A percentile compares a stretch with the other conserved stretches of the same genome.
These are phyloP conservation scores for Rhopalosiphum padi DNA, from an alignment of 1,140 invertebrate species.

Conservation along the genomic window DNA sequence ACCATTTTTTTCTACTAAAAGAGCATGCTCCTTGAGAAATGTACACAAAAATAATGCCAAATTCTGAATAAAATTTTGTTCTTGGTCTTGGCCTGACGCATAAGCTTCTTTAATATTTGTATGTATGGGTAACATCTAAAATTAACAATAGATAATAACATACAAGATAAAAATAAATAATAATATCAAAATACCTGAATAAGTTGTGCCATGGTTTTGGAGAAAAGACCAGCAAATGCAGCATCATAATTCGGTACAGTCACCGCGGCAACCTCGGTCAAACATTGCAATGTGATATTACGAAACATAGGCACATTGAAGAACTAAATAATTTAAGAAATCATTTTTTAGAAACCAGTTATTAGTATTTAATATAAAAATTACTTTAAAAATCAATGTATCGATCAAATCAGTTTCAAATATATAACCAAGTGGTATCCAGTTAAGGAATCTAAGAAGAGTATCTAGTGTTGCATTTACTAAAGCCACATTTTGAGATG, in stretches of 20 bases:
- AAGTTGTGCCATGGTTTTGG: conserved; percentile 88
- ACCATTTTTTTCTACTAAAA: conserved; percentile 82
- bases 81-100: conserved; percentile 89
- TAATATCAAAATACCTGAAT: conserved; percentile 68
- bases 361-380: conserved; percentile 20
- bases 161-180: background rate
- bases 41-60: conserved; percentile 96
- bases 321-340: conserved; percentile 87
- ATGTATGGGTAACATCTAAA: conserved; percentile 83
- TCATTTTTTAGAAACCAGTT: background rate
- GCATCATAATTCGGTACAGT: conserved; percentile 89
- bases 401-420: conserved; percentile 98
- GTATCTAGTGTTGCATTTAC: conserved; percentile 96
- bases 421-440: conserved; percentile 99
- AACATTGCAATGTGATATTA: conserved; percentile 97
- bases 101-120: conserved; percentile 96
- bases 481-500: conserved; percentile 93
- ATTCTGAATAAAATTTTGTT: conserved; percentile 99
- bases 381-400: conserved; percentile 91
- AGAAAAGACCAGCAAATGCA: conserved; percentile 87
- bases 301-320: conserved; percentile 96
- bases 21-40: conserved; percentile 94
- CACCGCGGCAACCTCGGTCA: conserved; percentile 96
- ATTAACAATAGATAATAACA: background rate
- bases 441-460: conserved; percentile 95